Conservation (phyloP, 2,113 vertebrate species). For the Eudyptes chrysolophus region DNA sequence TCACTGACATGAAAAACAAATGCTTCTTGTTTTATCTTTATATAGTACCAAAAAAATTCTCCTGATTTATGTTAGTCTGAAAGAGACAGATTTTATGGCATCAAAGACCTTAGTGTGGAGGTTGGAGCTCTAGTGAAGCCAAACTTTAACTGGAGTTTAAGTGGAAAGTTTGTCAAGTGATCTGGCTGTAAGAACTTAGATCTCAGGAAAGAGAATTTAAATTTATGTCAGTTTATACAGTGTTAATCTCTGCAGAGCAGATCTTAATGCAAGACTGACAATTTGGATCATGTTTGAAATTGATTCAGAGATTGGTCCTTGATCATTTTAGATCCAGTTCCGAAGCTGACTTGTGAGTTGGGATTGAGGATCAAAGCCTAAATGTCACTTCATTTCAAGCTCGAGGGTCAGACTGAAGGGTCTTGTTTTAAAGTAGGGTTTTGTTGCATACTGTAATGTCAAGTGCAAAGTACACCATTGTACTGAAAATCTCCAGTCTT, state of each 20-base stretch:
- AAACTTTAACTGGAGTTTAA: neutral
- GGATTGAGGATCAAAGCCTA: slow-evolving; percentile 4
- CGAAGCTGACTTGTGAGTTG: neutral
- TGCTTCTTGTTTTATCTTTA: neutral
- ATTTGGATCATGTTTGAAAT: slow-evolving; percentile 12
- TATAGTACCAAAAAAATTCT: neutral
- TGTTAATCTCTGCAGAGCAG: neutral
- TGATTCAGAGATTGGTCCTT: neutral
- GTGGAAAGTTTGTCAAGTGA: neutral
- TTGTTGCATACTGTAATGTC: neutral
- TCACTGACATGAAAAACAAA: neutral
- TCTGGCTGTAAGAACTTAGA: neutral
- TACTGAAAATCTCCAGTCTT: neutral
- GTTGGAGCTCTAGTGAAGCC: neutral
- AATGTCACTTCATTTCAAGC: neutral
- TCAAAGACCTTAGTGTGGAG: neutral
- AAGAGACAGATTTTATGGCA: neutral
- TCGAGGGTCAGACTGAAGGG: neutral
- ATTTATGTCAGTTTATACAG: neutral
- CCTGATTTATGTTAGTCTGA: neutral
- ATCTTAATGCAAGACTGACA: neutral
- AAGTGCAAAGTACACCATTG: neutral
- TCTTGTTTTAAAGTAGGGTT: neutral
- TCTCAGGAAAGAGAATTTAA: neutral
- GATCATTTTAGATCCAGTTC: neutral